These are phyloP conservation scores for Agrochola circellaris DNA, from an alignment of 2,888 invertebrate genomes.

Conservation along the genomic window DNA sequence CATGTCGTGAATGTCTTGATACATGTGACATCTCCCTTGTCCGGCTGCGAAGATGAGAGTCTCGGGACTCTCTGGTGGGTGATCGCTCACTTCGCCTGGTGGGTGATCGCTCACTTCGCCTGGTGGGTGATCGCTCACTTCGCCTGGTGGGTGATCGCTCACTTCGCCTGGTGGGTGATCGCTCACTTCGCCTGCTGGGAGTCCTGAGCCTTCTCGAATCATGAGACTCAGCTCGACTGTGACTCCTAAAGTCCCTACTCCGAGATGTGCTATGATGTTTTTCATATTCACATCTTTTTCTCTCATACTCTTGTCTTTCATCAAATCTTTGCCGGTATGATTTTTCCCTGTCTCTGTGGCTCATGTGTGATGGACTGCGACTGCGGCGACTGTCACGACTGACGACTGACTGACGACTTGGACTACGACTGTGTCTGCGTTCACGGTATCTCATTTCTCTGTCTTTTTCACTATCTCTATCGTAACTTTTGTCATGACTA, in stretches of 20 bases:
- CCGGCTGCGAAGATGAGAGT: slow-evolving; percentile 66
- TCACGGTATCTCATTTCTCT: slow-evolving; percentile 67
- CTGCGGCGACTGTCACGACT: slow-evolving; percentile 62
- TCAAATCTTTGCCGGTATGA: slow-evolving; percentile 65
- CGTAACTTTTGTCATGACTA: slow-evolving; percentile 63
- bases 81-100: slow-evolving; percentile 69
- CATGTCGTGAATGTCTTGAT: slow-evolving; percentile 68
- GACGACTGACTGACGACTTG: slow-evolving; percentile 59
- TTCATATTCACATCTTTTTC: slow-evolving; percentile 76
- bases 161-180: slow-evolving; percentile 65
- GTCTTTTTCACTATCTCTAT: slow-evolving; percentile 62
- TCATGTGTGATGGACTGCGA: slow-evolving; percentile 69
- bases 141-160: slow-evolving; percentile 65
- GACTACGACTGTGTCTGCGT: slow-evolving; percentile 72
- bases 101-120: slow-evolving; percentile 68
- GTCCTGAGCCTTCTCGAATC: slow-evolving; percentile 72
- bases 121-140: slow-evolving; percentile 72
- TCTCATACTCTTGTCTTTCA: slow-evolving; percentile 73
- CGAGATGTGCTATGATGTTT: slow-evolving; percentile 71
- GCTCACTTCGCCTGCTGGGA: slow-evolving; percentile 71
- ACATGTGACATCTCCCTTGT: slow-evolving; percentile 70
- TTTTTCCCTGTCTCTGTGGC: slow-evolving; percentile 68
- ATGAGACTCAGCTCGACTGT: slow-evolving; percentile 70
- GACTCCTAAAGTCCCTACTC: slow-evolving; percentile 71
- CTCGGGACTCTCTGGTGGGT: slow-evolving; percentile 67